Conservation (phyloP, 2,888 invertebrate species). For the Polylopha cassiicola region DNA sequence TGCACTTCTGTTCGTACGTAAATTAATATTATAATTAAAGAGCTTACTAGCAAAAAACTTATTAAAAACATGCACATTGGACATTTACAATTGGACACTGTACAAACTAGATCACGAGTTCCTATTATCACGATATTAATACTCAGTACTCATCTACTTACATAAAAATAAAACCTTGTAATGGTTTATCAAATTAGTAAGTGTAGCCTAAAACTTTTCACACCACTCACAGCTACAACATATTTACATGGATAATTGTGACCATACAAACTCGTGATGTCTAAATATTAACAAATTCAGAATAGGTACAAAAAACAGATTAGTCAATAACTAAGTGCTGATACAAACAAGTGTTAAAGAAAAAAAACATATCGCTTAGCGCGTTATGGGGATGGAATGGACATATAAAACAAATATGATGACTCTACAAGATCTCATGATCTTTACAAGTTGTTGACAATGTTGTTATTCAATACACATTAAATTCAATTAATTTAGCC, state of each 20-base stretch:
- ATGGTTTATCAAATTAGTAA: too few species aligned
- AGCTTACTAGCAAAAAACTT: neutral
- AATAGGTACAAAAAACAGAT: constrained; percentile 41
- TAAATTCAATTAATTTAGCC: too few species aligned
- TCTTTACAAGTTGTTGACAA: too few species aligned
- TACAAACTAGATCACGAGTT: constrained; percentile 46
- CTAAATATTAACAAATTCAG: constrained; percentile 14
- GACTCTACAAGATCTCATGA: too few species aligned
- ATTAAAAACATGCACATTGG: constrained; percentile 52
- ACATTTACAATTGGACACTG: constrained; percentile 38
- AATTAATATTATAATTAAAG: too few species aligned
- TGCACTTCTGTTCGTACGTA: too few species aligned
- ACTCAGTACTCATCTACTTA: constrained; percentile 24
- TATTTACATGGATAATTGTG: too few species aligned
- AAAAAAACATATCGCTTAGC: constrained; percentile 61
- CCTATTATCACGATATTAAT: constrained; percentile 30
- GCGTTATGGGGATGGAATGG: constrained; percentile 53
- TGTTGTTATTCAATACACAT: too few species aligned
- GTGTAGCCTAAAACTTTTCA: too few species aligned
- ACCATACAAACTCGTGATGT: constrained; percentile 10
- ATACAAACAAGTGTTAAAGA: constrained; percentile 76
- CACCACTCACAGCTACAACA: too few species aligned
- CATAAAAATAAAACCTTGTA: too few species aligned
- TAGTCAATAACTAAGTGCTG: constrained; percentile 61
- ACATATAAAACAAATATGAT: too few species aligned